Evolutionary conservation across 2,888 invertebrate genomes (phyloP), one percentile per base, ranked within the genome.

Genomic region (Drosophila pullipes): DNA sequence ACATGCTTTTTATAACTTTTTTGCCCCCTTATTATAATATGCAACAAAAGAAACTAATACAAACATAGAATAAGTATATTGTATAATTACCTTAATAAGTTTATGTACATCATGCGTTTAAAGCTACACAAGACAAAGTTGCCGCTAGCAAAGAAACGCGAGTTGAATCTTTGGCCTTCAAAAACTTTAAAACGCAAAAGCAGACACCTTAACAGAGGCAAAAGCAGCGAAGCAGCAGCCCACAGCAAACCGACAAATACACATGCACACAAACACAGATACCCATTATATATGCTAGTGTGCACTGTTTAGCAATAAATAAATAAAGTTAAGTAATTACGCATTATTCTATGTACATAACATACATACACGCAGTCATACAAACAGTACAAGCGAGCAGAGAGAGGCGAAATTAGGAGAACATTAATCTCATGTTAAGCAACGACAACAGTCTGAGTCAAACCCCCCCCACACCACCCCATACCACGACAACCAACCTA

Each of bases 81-180:
- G 33, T 16, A 37, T 3, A 18, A 30, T 31, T 41, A 33, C 4
- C n/a, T 41, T 41, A 41, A 66, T 52, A 44, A 10, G 18, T 22
- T 13, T 16, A n/a, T 47, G 4, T 30, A 6, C 22, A 6, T 33
- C n/a, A 25, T 13, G 28, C 54, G 49, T 9, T 11, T 39, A 25
- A 47, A 39, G 13, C 22, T n/a, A 65, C 30, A 61, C 50, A 68
- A 68, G 69, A 63, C 65, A 76, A 69, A 72, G 55, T 25, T 44
- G 50, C 18, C 49, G 58, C 30, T 57, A 60, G 25, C 39, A 28
- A 37, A 28, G 35, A 57, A 47, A 16, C 16, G 16, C 74, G 74
- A 84, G 78, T 83, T 84, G 74, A 84, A 81, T 75, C 75, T 62
- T 84, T 86, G 85, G 85, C 86, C 86, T 86, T 88, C 85, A 83